These are phyloP conservation scores for Horisme vitalbata DNA, from an alignment of 2,888 invertebrate species.

Conservation along the genomic window DNA sequence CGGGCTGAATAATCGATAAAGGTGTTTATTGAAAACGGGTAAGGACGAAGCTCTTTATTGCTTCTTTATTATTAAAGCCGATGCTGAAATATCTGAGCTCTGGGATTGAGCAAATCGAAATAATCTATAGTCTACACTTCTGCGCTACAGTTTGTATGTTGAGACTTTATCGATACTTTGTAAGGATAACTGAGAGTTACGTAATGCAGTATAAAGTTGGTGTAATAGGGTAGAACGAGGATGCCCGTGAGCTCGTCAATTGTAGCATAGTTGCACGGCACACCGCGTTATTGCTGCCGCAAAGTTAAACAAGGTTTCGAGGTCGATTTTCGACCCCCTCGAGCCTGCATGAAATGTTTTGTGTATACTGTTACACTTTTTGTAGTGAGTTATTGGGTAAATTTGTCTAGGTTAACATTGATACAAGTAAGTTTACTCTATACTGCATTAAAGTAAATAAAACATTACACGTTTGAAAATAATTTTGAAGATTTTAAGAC, in stretches of 20 bases:
- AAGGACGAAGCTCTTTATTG: slow-evolving; percentile 79
- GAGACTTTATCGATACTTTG: slow-evolving; percentile 9
- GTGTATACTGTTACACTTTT: slow-evolving; percentile 15
- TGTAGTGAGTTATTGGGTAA: slow-evolving; percentile 1
- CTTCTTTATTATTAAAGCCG: slow-evolving; percentile 77
- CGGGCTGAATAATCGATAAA: slow-evolving; percentile 82
- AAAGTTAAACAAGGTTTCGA: slow-evolving; percentile 33
- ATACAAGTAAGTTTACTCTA: no score
- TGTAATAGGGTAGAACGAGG: background rate
- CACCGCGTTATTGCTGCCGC: slow-evolving; percentile 17
- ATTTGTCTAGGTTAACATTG: no score
- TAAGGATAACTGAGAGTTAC: slow-evolving; percentile 1
- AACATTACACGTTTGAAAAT: no score
- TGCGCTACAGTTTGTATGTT: slow-evolving; percentile 17
- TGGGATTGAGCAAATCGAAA: slow-evolving; percentile 17
- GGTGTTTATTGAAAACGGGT: slow-evolving; percentile 83
- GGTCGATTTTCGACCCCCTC: slow-evolving; percentile 29
- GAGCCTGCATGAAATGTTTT: slow-evolving; percentile 21
- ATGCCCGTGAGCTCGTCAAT: slow-evolving; percentile 13
- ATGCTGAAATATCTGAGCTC: slow-evolving; percentile 44
- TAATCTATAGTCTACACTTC: background rate
- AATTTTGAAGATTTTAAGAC: no score
- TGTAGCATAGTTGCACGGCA: slow-evolving; percentile 20
- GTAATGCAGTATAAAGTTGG: slow-evolving; percentile 15
- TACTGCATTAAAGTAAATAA: no score